These are phyloP conservation scores for Pungitius pungitius DNA, from an alignment of 2,113 vertebrate species.

Conservation along the genomic window DNA sequence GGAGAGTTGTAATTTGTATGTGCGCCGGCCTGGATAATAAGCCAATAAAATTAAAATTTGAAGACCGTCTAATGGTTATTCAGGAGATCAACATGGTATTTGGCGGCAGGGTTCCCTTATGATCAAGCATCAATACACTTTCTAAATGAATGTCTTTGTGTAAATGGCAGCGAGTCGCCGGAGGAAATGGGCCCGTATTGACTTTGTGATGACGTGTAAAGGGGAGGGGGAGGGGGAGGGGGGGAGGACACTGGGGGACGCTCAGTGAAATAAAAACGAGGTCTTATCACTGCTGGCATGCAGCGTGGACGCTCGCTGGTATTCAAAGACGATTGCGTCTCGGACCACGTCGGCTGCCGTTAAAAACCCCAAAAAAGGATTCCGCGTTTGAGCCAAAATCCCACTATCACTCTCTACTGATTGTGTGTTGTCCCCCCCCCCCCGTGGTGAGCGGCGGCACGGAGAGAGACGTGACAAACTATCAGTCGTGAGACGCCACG, in stretches of 20 bases:
- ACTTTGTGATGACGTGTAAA: slow-evolving; percentile 66
- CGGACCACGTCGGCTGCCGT: background rate
- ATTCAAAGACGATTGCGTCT: slow-evolving; percentile 9
- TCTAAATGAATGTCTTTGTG: slow-evolving; percentile 57
- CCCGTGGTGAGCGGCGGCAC: slow-evolving; percentile 41
- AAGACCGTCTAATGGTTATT: slow-evolving; percentile 41
- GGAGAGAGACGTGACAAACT: too few species aligned
- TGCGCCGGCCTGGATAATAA: slow-evolving; percentile 44
- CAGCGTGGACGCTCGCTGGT: slow-evolving; percentile 41
- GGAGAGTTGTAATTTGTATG: slow-evolving; percentile 62
- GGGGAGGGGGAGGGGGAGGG: slow-evolving; percentile 29
- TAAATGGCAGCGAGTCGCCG: slow-evolving; percentile 55
- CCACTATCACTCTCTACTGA: slow-evolving; percentile 60
- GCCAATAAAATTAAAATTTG: slow-evolving; percentile 53
- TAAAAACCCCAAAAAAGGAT: too few species aligned
- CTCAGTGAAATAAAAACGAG: slow-evolving; percentile 35
- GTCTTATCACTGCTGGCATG: slow-evolving; percentile 40
- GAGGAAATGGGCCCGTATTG: slow-evolving; percentile 58
- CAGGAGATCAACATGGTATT: slow-evolving; percentile 44
- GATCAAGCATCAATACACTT: slow-evolving; percentile 61
- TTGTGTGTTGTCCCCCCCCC: too few species aligned
- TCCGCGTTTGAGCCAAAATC: slow-evolving; percentile 58
- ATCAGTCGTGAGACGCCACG: too few species aligned
- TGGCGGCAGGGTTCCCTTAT: slow-evolving; percentile 40
- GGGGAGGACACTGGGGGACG: slow-evolving; percentile 20